Conservation (phyloP, 2,797 vertebrate species). For the Apogon hyalosoma region DNA sequence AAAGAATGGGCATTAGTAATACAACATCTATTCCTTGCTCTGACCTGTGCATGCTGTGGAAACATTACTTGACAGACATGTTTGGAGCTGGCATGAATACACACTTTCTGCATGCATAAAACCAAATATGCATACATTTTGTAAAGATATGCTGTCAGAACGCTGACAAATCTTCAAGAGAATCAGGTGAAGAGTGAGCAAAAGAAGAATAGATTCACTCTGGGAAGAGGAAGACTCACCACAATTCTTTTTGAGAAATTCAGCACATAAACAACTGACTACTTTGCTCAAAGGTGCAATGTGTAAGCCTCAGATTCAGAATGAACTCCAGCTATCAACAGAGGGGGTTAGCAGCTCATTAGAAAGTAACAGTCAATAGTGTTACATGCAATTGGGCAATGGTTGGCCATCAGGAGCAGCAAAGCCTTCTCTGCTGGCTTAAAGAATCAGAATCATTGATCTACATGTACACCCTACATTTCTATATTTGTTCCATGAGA, state of each 20-base stretch:
- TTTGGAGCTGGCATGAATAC: conserved; percentile 7
- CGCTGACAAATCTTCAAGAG: conserved; percentile 19
- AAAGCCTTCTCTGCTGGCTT: no score
- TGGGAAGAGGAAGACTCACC: background rate
- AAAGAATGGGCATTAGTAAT: background rate
- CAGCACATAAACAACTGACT: conserved; percentile 27
- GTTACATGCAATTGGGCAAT: no score
- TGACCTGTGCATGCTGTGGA: conserved; percentile 1
- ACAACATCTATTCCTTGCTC: background rate
- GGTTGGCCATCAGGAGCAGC: no score
- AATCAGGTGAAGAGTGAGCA: conserved; percentile 23
- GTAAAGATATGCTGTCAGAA: conserved; percentile 3
- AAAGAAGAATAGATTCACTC: conserved; percentile 3
- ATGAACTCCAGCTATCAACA: no score
- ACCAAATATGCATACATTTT: conserved; percentile 18
- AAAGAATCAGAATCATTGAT: no score
- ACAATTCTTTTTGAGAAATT: conserved; percentile 12
- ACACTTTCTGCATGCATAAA: conserved; percentile 12
- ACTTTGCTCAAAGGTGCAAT: conserved; percentile 13
- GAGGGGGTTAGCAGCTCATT: no score
- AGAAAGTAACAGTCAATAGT: no score
- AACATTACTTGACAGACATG: conserved; percentile 26
- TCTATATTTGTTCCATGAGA: no score
- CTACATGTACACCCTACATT: no score
- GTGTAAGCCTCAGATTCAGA: no score